phyloP scores from a whole-genome alignment of 2,797 vertebrate species.

The Takifugu rubripes region DNA sequence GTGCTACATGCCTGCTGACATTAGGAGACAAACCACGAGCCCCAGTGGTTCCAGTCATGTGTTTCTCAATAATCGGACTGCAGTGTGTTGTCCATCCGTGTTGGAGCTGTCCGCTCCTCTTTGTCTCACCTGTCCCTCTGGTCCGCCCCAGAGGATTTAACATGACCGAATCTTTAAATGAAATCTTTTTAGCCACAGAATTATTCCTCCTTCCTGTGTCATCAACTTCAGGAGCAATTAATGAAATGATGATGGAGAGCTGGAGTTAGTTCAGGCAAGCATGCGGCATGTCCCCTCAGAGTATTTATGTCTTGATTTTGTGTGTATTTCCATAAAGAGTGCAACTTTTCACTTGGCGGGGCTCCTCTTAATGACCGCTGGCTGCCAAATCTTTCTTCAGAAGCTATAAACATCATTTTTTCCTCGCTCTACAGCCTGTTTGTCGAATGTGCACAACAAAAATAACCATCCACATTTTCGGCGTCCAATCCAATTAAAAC shows the following conservation, averaged over 20 bases:
- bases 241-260: constrained; percentile 70
- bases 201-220: constrained; percentile 56
- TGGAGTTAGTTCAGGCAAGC: constrained; percentile 67
- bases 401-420: constrained; percentile 72
- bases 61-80: too few species aligned
- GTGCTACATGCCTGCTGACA: too few species aligned
- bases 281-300: constrained; percentile 59
- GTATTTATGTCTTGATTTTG: constrained; percentile 67
- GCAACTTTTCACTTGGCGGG: constrained; percentile 73
- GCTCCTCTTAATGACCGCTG: constrained; percentile 71
- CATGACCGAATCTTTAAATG: neutral
- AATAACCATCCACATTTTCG: constrained; percentile 68
- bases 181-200: constrained; percentile 10
- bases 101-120: too few species aligned
- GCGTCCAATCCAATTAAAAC: constrained; percentile 75
- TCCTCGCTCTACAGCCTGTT: constrained; percentile 56
- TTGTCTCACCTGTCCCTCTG: too few species aligned
- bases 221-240: constrained; percentile 69
- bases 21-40: too few species aligned
- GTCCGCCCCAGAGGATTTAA: too few species aligned
- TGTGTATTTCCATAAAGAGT: constrained; percentile 69
- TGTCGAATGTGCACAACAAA: constrained; percentile 67
- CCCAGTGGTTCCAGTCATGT: too few species aligned
- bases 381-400: constrained; percentile 76
- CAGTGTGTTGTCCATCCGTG: too few species aligned